Conservation (phyloP, 1,140 invertebrate genomes). For the Matsumurasca onukii region DNA sequence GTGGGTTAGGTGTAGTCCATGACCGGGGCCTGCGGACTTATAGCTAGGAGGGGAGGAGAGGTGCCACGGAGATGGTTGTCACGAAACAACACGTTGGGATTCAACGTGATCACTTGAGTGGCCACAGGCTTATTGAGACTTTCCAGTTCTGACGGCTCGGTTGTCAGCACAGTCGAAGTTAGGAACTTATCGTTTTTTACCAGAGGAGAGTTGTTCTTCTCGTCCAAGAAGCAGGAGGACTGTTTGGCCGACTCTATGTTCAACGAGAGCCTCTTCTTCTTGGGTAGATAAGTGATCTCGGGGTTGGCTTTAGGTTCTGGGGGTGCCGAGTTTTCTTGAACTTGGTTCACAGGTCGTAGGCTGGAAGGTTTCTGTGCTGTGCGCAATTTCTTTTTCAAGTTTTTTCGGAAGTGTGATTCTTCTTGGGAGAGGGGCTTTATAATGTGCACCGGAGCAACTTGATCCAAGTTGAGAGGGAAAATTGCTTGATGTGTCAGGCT, state of each 20-base stretch:
- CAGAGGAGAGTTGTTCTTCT: background rate
- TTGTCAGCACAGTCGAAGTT: conserved; percentile 7
- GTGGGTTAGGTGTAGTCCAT: conserved; percentile 9
- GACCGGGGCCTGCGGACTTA: background rate
- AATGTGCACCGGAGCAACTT: background rate
- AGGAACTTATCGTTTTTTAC: background rate
- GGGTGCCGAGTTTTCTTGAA: too few relatives aligned
- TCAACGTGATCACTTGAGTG: conserved; percentile 25
- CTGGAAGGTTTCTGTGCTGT: too few relatives aligned
- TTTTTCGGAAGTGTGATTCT: conserved; percentile 12
- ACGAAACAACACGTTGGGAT: conserved; percentile 21
- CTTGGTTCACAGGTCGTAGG: too few relatives aligned
- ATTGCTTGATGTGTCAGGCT: too few relatives aligned
- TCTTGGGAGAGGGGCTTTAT: background rate
- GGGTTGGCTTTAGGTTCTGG: too few relatives aligned
- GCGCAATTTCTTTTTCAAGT: conserved; percentile 16
- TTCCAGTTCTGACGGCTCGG: background rate
- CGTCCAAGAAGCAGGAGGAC: background rate
- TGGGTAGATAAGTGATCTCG: too few relatives aligned
- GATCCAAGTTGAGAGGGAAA: too few relatives aligned
- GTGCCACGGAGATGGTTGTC: background rate
- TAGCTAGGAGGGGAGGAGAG: background rate
- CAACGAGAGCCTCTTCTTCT: conserved; percentile 9
- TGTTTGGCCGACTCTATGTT: conserved; percentile 14
- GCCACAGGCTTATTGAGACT: conserved; percentile 18